phyloP scores from a whole-genome alignment of 2,797 vertebrate genomes.

The Anniella stebbinsi region DNA sequence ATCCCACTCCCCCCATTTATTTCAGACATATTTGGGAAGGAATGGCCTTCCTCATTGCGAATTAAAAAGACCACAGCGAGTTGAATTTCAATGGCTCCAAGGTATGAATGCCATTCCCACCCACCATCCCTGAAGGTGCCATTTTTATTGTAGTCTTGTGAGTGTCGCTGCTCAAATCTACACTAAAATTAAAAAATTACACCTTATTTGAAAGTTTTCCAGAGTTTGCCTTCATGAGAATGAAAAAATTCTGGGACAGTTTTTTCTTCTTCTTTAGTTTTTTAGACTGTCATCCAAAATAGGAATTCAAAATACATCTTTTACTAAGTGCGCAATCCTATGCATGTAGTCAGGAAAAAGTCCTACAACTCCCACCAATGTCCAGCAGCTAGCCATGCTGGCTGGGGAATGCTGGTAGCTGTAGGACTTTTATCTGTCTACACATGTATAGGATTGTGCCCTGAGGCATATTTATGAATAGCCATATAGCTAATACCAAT shows the following conservation, averaged over 20 bases:
- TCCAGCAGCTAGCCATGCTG: no score
- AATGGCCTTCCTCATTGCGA: slow-evolving; percentile 23
- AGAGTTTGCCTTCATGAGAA: neutral
- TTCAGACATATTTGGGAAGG: slow-evolving; percentile 17
- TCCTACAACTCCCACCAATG: neutral
- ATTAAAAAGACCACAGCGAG: neutral
- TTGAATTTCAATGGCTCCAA: neutral
- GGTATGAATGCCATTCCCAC: neutral
- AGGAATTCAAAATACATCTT: neutral
- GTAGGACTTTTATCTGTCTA: no score
- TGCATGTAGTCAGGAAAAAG: no score
- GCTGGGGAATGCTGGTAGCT: no score
- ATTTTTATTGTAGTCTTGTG: slow-evolving; percentile 22
- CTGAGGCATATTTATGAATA: neutral
- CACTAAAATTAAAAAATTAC: neutral
- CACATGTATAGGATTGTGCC: no score
- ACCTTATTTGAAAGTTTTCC: neutral
- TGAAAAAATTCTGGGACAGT: slow-evolving; percentile 7
- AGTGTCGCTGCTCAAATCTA: slow-evolving; percentile 1
- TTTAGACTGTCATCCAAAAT: neutral
- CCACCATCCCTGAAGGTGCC: neutral
- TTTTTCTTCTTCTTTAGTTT: neutral
- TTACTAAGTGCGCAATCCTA: neutral
- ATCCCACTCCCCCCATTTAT: neutral
- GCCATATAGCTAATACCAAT: no score